Conservation (phyloP, 2,888 invertebrate genomes). For the Cyaniris semiargus region DNA sequence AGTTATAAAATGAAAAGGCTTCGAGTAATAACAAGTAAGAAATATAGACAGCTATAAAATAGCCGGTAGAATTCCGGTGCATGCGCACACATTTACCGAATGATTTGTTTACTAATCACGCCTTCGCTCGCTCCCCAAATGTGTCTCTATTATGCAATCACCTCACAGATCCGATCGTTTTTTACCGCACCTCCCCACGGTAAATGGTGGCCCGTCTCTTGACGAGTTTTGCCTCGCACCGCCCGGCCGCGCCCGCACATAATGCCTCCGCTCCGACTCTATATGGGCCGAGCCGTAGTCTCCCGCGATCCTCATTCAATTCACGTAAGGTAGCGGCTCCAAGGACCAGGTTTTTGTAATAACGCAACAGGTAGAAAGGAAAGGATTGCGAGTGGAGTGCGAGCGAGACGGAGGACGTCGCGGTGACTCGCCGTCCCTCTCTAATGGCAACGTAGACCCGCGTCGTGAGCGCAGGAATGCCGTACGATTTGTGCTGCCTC, state of each 20-base stretch:
- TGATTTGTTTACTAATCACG: slow-evolving; percentile 60
- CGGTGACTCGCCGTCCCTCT: slow-evolving; percentile 57
- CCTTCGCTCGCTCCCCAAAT: slow-evolving; percentile 62
- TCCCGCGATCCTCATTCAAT: slow-evolving; percentile 78
- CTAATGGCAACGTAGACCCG: slow-evolving; percentile 46
- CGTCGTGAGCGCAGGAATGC: slow-evolving; percentile 72
- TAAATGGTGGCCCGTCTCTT: slow-evolving; percentile 64
- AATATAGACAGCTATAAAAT: slow-evolving; percentile 1
- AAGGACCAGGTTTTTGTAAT: slow-evolving; percentile 80
- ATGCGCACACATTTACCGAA: slow-evolving; percentile 37
- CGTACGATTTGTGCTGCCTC: slow-evolving; percentile 78
- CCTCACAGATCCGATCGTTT: slow-evolving; percentile 60
- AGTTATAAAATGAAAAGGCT: background rate
- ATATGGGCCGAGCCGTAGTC: slow-evolving; percentile 79
- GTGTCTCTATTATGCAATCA: slow-evolving; percentile 71
- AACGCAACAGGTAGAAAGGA: slow-evolving; percentile 80
- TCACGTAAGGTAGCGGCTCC: slow-evolving; percentile 80
- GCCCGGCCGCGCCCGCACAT: slow-evolving; percentile 57
- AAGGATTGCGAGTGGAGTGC: slow-evolving; percentile 72
- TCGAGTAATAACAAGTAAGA: background rate
- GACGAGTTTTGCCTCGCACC: slow-evolving; percentile 54
- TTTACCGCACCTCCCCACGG: slow-evolving; percentile 68
- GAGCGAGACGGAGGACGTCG: slow-evolving; percentile 63
- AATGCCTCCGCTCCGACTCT: slow-evolving; percentile 77
- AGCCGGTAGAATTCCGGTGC: slow-evolving; percentile 13